A percentile compares a stretch with the other conserved stretches of the same genome.
phyloP scores from a whole-genome alignment of 2,797 vertebrate genomes.

The Dendrocincla fuliginosa region DNA sequence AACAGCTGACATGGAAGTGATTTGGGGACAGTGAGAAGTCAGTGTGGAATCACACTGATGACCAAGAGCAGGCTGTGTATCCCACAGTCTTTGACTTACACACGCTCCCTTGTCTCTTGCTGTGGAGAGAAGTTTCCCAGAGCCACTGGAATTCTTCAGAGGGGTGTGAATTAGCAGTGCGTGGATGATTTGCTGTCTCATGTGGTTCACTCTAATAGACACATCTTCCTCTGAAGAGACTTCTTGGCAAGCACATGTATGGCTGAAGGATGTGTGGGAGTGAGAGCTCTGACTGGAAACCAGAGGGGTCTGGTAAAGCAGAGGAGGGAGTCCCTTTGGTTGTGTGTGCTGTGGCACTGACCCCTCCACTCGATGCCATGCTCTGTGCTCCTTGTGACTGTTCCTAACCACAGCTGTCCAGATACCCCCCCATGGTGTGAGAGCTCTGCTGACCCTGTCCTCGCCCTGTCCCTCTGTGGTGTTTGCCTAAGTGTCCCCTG shows the following conservation, averaged over 20 bases:
- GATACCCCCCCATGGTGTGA: not conserved
- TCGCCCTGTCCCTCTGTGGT: not conserved
- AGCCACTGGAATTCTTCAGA: not conserved
- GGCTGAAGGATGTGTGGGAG: not conserved
- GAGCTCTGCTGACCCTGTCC: not conserved
- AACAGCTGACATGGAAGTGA: not conserved
- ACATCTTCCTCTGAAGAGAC: not conserved
- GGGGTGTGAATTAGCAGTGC: not conserved
- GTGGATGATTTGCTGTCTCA: not conserved
- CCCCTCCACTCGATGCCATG: not conserved
- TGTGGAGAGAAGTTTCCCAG: not conserved
- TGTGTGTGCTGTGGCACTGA: not conserved
- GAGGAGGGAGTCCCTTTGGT: not conserved
- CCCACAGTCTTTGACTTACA: not conserved
- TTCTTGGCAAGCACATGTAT: not conserved
- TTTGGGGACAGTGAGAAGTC: not conserved
- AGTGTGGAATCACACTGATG: not conserved
- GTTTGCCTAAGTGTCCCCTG: conserved; percentile 15
- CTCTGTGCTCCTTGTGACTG: not conserved
- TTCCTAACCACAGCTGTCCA: not conserved
- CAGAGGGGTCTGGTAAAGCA: not conserved
- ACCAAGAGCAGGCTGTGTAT: not conserved
- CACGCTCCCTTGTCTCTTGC: not conserved
- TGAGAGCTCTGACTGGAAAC: not conserved
- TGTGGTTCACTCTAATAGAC: not conserved